Conservation (phyloP, 92 coral and sea anemone genomes). For the Porites cylindrica region DNA sequence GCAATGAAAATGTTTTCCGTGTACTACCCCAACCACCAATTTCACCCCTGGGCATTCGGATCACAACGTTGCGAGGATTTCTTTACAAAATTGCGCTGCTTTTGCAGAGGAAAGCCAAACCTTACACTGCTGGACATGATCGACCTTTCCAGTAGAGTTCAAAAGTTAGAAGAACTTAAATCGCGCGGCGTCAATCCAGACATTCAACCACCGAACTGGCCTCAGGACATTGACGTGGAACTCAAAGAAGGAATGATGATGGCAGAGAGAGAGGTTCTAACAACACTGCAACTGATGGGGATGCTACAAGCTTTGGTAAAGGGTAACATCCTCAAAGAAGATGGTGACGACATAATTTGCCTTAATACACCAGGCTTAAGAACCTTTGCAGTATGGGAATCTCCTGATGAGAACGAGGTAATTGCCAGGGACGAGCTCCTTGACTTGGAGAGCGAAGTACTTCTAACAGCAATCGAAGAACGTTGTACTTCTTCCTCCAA, state of each 20-base stretch:
- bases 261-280: no score
- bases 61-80: slow-evolving; percentile 52
- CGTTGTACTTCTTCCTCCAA: background rate
- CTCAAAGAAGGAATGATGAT: no score
- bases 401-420: slow-evolving; percentile 42
- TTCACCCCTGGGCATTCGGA: slow-evolving; percentile 49
- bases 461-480: slow-evolving; percentile 35
- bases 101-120: slow-evolving; percentile 52
- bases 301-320: no score
- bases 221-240: no score
- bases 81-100: slow-evolving; percentile 36
- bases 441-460: slow-evolving; percentile 28
- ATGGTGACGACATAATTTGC: slow-evolving; percentile 23
- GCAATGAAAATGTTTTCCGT: slow-evolving; percentile 39
- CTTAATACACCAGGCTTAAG: slow-evolving; percentile 34
- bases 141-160: slow-evolving; percentile 23
- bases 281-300: no score
- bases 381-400: slow-evolving; percentile 34
- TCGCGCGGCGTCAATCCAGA: no score
- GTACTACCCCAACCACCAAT: slow-evolving; percentile 42
- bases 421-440: slow-evolving; percentile 27
- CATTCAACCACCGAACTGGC: no score
- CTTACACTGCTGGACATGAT: slow-evolving; percentile 41
- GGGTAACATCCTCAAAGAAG: slow-evolving; percentile 12
- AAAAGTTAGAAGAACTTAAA: slow-evolving; percentile 18